These are phyloP conservation scores for Adoxophyes honmai DNA, from an alignment of 1,140 invertebrate genomes.

Conservation along the genomic window DNA sequence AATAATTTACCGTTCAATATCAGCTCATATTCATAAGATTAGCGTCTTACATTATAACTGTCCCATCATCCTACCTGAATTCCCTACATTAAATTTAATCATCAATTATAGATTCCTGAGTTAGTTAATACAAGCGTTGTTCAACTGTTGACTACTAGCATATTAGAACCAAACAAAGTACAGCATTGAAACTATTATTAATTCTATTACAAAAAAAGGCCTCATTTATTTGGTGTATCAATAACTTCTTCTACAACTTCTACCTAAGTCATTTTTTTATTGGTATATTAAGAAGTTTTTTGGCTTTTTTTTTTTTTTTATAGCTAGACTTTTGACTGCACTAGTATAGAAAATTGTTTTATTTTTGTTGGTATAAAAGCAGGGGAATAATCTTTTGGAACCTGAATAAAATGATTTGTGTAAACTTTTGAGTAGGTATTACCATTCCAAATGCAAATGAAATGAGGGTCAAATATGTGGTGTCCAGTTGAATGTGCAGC, in stretches of 20 bases:
- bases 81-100: conserved; percentile 10
- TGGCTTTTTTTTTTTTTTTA: too few species aligned
- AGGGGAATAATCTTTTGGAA: too few species aligned
- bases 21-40: conserved; percentile 74
- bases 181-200: conserved; percentile 3
- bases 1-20: conserved; percentile 34
- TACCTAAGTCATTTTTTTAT: conserved; percentile 2
- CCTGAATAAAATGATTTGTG: conserved; percentile 34
- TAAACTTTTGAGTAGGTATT: conserved; percentile 69
- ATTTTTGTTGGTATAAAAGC: too few species aligned
- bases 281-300: background rate
- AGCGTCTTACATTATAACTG: conserved; percentile 41
- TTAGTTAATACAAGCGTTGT: background rate
- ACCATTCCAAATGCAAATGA: conserved; percentile 63
- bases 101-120: background rate
- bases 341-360: too few species aligned
- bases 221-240: conserved; percentile 56
- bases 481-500: conserved; percentile 31
- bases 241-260: conserved; percentile 16
- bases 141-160: background rate
- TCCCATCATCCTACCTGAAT: conserved; percentile 20
- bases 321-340: too few species aligned
- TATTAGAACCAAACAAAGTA: background rate
- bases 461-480: conserved; percentile 54
- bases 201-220: conserved; percentile 38